Conservation (phyloP, 2,888 invertebrate genomes). For the Cheilosia grossa region DNA sequence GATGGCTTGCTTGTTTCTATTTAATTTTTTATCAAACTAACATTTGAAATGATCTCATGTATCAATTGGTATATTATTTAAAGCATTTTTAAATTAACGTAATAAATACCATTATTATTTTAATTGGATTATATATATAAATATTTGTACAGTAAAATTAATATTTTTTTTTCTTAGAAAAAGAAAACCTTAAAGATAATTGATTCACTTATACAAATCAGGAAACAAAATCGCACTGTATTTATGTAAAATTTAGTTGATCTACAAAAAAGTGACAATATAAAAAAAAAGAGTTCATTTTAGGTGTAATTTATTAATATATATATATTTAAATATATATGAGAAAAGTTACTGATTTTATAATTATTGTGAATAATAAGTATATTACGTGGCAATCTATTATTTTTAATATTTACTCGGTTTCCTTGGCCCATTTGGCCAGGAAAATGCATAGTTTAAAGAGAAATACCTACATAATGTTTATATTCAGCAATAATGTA, state of each 20-base stretch:
- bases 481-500: conserved; percentile 38
- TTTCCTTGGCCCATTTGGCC: background rate
- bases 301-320: conserved; percentile 45
- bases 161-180: conserved; percentile 36
- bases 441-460: conserved; percentile 6
- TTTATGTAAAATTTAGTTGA: conserved; percentile 53
- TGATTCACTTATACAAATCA: conserved; percentile 34
- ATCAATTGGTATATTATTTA: conserved; percentile 63
- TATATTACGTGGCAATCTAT: conserved; percentile 56
- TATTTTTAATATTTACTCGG: conserved; percentile 35
- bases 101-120: conserved; percentile 55
- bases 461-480: conserved; percentile 7
- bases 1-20: conserved; percentile 35
- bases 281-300: conserved; percentile 15
- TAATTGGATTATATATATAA: conserved; percentile 55
- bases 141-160: conserved; percentile 53
- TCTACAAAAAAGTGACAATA: background rate
- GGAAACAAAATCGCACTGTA: conserved; percentile 21
- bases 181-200: conserved; percentile 22
- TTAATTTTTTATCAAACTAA: conserved; percentile 23
- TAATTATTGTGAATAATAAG: conserved; percentile 47
- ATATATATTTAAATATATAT: conserved; percentile 26
- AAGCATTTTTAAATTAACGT: conserved; percentile 59
- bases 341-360: conserved; percentile 64
- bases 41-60: conserved; percentile 67